Evolutionary conservation across 2,113 vertebrate species (phyloP), one percentile per base, ranked within the genome.

Genomic region (Sander vitreus): DNA sequence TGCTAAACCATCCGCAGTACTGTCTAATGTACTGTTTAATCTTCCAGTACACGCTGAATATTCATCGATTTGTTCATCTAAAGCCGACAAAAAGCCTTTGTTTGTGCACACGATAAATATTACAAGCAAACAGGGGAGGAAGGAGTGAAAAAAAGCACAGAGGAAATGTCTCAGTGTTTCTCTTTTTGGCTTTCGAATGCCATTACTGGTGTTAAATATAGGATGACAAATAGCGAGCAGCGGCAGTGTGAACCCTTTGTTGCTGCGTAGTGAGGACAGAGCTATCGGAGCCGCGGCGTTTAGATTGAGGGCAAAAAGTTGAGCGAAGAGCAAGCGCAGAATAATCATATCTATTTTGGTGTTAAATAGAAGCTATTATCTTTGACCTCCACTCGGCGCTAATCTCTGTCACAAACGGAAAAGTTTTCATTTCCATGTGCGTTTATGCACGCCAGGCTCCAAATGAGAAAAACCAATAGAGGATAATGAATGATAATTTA

Each of bases 401-500:
- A 93, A 94, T 93, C 92, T 92, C 75, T 91, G 74, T 89, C 89
- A 92, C 84, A 81, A 90, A 89, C 88, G 79, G 50, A 80, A 91
- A 91, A 85, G 81, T 93, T 91, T 91, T 92, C 76, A 91, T 93
- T 85, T 93, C 72, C 72, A 66, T 77, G 78, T 79, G 89, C 75
- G 57, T 78, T 76, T 86, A 79, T 87, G 86, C 88, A 90, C 81
- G 59, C 73, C 50, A 69, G 78, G 78, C 69, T 88, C 81, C 80
- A 88, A 92, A 93, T 94, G 86, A 89, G 89, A 92, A 90, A 89
- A 93, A 89, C 80, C 81, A 90, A 86, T 88, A 89, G 79, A 87
- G 85, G 85, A 88, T 88, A 93, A 93, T 92, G 83, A 91, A 85
- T 89, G 85, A 90, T 86, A 83, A 93, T 91, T 91, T 90, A 87